Percentiles rank a stretch among this genome's conserved stretches.
Conservation (phyloP, 1,140 invertebrate genomes). For the Marisa cornuarietis region DNA sequence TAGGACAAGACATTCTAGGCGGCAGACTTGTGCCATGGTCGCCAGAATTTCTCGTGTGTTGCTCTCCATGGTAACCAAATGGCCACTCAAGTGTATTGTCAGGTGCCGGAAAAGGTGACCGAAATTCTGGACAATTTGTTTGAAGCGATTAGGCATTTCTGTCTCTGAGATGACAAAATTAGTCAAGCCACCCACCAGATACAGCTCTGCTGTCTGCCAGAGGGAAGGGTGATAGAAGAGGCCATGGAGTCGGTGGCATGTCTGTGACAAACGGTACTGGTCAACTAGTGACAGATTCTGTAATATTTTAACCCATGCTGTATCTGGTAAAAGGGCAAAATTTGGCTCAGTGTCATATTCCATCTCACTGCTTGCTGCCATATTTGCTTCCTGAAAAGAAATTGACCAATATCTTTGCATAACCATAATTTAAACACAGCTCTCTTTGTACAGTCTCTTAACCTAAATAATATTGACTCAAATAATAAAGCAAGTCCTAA, state of each 20-base stretch:
- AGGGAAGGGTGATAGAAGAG: conserved; percentile 44
- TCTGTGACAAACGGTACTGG: conserved; percentile 28
- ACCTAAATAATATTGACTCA: no score
- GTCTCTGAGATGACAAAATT: conserved; percentile 26
- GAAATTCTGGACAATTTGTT: conserved; percentile 33
- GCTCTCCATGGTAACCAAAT: conserved; percentile 28
- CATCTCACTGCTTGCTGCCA: no score
- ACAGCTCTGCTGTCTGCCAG: conserved; percentile 34
- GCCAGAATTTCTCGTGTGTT: conserved; percentile 26
- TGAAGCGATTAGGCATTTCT: conserved; percentile 20
- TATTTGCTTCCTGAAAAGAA: no score
- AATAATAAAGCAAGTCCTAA: no score
- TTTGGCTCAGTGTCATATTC: conserved; percentile 8
- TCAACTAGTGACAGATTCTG: conserved; percentile 31
- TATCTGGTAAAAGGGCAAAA: conserved; percentile 39
- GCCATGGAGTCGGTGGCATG: conserved; percentile 31
- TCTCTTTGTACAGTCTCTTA: no score
- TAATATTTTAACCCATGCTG: conserved; percentile 40
- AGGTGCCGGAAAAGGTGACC: conserved; percentile 41
- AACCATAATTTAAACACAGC: no score
- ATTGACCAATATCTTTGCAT: no score
- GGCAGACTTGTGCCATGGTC: conserved; percentile 31
- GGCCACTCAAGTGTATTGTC: conserved; percentile 33
- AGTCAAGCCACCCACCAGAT: conserved; percentile 28
- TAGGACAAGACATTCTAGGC: conserved; percentile 37